These are phyloP conservation scores for Pristionchus mayeri DNA, from an alignment of 2,888 invertebrate genomes.

Conservation along the genomic window DNA sequence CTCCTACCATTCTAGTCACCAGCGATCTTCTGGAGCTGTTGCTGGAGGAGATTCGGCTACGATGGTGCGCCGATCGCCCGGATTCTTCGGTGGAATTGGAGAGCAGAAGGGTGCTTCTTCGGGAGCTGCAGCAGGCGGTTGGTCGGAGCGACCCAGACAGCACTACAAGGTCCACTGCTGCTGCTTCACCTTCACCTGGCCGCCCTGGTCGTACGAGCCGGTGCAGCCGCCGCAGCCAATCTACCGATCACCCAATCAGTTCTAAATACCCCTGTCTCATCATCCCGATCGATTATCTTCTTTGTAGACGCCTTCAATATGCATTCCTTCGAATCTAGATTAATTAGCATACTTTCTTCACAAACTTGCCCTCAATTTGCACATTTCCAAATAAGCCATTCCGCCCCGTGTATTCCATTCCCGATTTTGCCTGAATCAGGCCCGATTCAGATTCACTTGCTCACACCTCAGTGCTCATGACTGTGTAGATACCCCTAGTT, in stretches of 20 bases:
- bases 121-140: background rate
- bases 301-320: background rate
- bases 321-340: background rate
- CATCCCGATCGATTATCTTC: background rate
- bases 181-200: conserved; percentile 67
- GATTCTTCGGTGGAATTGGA: background rate
- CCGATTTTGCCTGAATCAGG: background rate
- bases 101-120: background rate
- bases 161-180: conserved; percentile 60
- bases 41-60: background rate
- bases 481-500: background rate
- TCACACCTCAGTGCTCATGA: conserved; percentile 38
- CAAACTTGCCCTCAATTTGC: background rate
- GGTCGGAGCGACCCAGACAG: conserved; percentile 13
- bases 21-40: conserved; percentile 27
- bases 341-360: background rate
- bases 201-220: conserved; percentile 62
- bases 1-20: conserved; percentile 38
- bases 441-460: background rate
- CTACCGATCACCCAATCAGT: conserved; percentile 40
- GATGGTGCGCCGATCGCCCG: conserved; percentile 38
- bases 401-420: background rate
- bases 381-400: background rate
- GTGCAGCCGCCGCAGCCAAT: conserved; percentile 58
- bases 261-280: background rate